A percentile compares a stretch with the other conserved stretches of the same genome.
phyloP scores from a whole-genome alignment of 2,113 vertebrate species.

The Sturnus vulgaris region DNA sequence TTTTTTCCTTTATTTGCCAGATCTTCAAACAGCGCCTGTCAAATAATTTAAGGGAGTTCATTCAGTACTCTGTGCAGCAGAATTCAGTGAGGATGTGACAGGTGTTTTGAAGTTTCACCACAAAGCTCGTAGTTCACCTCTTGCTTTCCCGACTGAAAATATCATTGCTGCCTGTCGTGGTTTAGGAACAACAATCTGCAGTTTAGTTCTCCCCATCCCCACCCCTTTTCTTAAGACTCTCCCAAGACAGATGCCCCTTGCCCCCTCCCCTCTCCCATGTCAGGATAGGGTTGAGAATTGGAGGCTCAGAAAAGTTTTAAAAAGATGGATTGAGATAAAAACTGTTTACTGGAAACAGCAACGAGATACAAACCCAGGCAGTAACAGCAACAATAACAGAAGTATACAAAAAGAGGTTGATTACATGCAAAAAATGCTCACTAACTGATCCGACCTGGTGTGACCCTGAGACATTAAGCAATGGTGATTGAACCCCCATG shows the following conservation, averaged over 20 bases:
- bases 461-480: rapidly evolving
- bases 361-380: not conserved
- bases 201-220: not conserved
- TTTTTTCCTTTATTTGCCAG: not conserved
- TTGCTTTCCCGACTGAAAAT: not conserved
- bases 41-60: not conserved
- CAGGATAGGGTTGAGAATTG: not conserved
- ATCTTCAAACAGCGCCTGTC: not conserved
- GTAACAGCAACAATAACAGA: not conserved
- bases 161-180: rapidly evolving
- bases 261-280: rapidly evolving
- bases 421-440: not conserved
- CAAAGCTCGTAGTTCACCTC: not conserved
- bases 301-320: not conserved
- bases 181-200: not conserved
- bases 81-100: not conserved
- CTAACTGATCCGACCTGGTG: not conserved
- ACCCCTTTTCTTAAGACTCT: not conserved
- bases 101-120: not conserved
- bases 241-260: not conserved
- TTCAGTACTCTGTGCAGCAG: rapidly evolving
- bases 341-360: not conserved
- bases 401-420: not conserved
- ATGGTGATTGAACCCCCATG: rapidly evolving
- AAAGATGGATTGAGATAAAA: not conserved